A percentile compares a stretch with the other conserved stretches of the same genome.
Conservation (phyloP, 1,140 invertebrate species). For the Drosophila pseudoananassae region DNA sequence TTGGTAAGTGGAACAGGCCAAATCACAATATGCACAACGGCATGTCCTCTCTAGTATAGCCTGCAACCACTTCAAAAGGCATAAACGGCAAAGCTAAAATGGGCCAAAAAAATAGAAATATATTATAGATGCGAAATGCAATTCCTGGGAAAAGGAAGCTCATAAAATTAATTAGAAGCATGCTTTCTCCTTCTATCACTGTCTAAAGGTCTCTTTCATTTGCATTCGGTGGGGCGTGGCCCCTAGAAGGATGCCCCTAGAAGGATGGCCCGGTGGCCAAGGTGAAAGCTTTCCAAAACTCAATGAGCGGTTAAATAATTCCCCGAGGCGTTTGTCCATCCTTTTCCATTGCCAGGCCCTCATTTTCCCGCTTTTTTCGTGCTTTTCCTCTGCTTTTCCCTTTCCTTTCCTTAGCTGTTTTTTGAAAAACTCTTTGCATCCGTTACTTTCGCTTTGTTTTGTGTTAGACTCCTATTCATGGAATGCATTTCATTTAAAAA, state of each 20-base stretch:
- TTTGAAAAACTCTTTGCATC: constrained; percentile 31
- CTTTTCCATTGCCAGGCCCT: background rate
- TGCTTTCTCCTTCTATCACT: constrained; percentile 18
- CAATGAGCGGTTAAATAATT: constrained; percentile 64
- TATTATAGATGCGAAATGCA: constrained; percentile 12
- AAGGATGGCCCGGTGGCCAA: constrained; percentile 25
- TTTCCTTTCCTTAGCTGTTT: background rate
- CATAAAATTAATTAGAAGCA: constrained; percentile 75
- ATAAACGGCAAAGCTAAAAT: constrained; percentile 31
- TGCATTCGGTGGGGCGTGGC: constrained; percentile 30
- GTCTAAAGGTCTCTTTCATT: constrained; percentile 41
- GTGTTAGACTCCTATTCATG: constrained; percentile 44
- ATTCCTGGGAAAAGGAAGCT: constrained; percentile 45
- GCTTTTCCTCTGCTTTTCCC: background rate
- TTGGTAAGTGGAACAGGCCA: constrained; percentile 33
- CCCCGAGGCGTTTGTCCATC: constrained; percentile 20
- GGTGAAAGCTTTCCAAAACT: constrained; percentile 66
- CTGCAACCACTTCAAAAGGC: constrained; percentile 51
- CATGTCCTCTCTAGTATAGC: constrained; percentile 5
- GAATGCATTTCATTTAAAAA: constrained; percentile 58
- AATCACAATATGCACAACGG: constrained; percentile 35
- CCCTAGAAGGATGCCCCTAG: background rate
- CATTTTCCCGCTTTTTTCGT: constrained; percentile 11
- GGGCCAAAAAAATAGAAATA: constrained; percentile 15
- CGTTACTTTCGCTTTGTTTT: constrained; percentile 63